Evolutionary conservation across 2,888 invertebrate species (phyloP), one percentile per base, ranked within the genome.

Genomic region (Fragum sueziense): DNA sequence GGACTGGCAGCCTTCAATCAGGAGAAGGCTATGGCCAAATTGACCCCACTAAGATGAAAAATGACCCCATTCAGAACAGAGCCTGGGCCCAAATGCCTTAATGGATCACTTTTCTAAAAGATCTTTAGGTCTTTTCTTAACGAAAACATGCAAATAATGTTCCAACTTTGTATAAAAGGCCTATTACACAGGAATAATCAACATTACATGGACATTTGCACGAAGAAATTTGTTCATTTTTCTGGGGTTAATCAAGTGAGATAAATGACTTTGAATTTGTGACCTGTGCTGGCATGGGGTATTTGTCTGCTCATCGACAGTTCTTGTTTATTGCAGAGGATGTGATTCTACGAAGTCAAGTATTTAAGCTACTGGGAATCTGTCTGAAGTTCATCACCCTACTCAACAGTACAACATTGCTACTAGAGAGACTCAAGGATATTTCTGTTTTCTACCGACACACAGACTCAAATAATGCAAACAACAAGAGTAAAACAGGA

Each of bases 341-440:
- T 65, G 41, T 11, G 22, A 22, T 22, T 4, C 14, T 41, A 27
- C 41, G 27, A 14, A 17, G 7, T 0, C 37, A 65, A 41, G 41
- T 65, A 22, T 37, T 65, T 17, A 65, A 37, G 22, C 34, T 34
- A 25, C 37, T 65, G 2, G 65, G 25, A 0, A 37, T 65, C n/a
- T 65, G 41, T 65, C 27, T 41, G 14, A 65, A 65, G 65, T 65
- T 65, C 25, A n/a, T 65, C 22, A 34, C 41, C 2, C 41, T 65
- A 22, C n/a, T 65, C 2, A 22, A 22, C 11, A 22, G 34, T n/a
- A 37, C 37, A 33, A 65, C 22, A 22, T 33, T 65, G n/a, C 22
- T 62, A 25, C 25, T 65, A 7, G 65, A 65, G 4, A 65, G 41
- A 22, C 34, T 37, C 2, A 29, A 41, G 27, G 41, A 41, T 22